Base-by-base conservation (phyloP, 2,113 vertebrate genomes). In the Bubalus kerabau region DNA sequence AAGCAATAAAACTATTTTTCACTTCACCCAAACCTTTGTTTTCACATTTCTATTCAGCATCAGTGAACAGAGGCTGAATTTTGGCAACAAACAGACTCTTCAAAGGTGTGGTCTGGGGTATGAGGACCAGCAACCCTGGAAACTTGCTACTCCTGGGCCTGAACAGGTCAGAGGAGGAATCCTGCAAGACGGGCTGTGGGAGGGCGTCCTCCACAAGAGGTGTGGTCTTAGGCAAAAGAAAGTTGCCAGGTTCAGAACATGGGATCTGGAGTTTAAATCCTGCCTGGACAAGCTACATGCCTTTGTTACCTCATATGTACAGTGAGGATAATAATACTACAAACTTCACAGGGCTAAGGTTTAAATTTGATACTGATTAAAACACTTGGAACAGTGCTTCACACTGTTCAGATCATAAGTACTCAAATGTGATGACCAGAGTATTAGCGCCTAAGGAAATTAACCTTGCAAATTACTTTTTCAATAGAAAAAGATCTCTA, bases 131-230 rank as follows among this genome's bases (percentile, higher is more conserved):
- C 26, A 14, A 19, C n/a, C 2, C 40, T 3, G 21, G 56, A 26
- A 64, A 92, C 40, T 23, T 87, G 19, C 48, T 54, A n/a, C 12
- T 23, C 71, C 50, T 17, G n/a, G 5, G 11, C 26, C 56, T 10
- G 50, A 64, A 46, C 1, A 7, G 32, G 21, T 48, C 32, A 59
- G 1, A 28, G 11, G 43, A 88, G 36, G 67, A 89, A 28, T 48
- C 80, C 56, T 56, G 15, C 15, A 32, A 50, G 50, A 59, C 40
- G 62, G 21, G 4, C 23, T 52, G 2, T 50, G 43, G 15, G 76
- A 2, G 64, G 40, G 9, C 5, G 11, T 21, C 43, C 60, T 54
- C 1, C 0, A 21, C 5, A 19, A 32, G 52, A 74, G 5, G n/a
- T 6, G 10, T 21, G 76, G 59, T 24, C 91, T 54, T 62, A 21